A percentile compares a stretch with the other conserved stretches of the same genome.
phyloP scores from a whole-genome alignment of 1,140 invertebrate species.

The Drosophila kanapiae region DNA sequence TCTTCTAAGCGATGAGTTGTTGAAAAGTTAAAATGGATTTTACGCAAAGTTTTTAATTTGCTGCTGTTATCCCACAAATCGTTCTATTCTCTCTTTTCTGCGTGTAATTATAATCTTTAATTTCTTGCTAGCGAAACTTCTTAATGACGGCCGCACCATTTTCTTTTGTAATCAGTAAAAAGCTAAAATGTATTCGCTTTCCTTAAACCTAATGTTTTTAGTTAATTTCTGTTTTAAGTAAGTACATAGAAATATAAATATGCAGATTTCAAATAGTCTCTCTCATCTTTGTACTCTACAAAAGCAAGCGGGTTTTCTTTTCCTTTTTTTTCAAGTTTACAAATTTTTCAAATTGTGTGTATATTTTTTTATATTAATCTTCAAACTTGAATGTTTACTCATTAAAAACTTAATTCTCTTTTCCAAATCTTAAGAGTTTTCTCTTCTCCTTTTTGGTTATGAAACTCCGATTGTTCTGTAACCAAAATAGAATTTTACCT shows the following conservation, averaged over 20 bases:
- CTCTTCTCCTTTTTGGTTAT: background rate
- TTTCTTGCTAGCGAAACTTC: conserved; percentile 21
- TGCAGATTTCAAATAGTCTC: background rate
- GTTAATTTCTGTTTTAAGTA: background rate
- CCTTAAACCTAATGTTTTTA: background rate
- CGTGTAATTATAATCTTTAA: conserved; percentile 40
- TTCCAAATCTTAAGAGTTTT: background rate
- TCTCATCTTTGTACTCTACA: too few relatives aligned
- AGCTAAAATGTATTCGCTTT: too few relatives aligned
- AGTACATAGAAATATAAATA: background rate
- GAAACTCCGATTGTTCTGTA: background rate
- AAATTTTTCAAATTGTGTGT: too few relatives aligned
- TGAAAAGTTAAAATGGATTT: conserved; percentile 82
- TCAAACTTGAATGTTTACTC: background rate
- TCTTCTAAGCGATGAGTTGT: conserved; percentile 62
- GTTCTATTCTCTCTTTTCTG: conserved; percentile 33
- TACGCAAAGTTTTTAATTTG: conserved; percentile 62
- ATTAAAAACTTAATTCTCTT: conserved; percentile 13
- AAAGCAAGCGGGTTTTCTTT: too few relatives aligned
- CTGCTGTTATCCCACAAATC: conserved; percentile 48
- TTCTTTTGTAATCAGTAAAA: background rate
- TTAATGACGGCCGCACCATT: background rate
- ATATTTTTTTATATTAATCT: too few relatives aligned
- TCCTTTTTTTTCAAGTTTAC: background rate
- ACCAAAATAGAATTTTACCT: conserved; percentile 13